phyloP scores from a whole-genome alignment of 2,888 invertebrate genomes.

The Athalia cordata region DNA sequence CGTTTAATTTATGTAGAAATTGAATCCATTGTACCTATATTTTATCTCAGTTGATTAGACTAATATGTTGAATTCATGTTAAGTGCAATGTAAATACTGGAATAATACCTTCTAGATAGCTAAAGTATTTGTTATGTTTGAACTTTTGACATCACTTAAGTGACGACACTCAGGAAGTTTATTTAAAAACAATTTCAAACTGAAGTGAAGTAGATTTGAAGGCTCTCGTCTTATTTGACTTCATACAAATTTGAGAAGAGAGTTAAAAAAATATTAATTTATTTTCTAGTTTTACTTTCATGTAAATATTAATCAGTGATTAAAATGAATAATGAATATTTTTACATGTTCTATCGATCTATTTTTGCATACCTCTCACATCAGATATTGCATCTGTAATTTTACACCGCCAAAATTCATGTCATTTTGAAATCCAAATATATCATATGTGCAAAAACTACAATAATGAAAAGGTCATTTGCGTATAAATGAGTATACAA shows the following conservation, averaged over 20 bases:
- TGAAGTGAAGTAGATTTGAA: not conserved
- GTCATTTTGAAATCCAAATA: too few species aligned
- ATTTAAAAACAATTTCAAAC: not conserved
- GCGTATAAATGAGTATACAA: constrained; percentile 26
- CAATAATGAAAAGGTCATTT: not conserved
- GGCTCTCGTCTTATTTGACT: too few species aligned
- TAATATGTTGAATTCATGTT: constrained; percentile 21
- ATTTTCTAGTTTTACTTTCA: too few species aligned
- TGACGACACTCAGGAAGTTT: too few species aligned
- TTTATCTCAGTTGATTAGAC: constrained; percentile 17
- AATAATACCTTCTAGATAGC: not conserved
- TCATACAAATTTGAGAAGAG: too few species aligned
- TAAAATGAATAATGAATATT: too few species aligned
- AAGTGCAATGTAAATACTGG: constrained; percentile 26
- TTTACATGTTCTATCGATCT: too few species aligned
- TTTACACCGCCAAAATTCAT: too few species aligned
- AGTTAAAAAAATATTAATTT: too few species aligned
- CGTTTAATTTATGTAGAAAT: constrained; percentile 14
- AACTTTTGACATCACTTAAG: not conserved
- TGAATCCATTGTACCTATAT: not conserved
- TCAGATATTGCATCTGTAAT: too few species aligned
- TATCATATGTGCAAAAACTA: not conserved
- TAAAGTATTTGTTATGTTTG: not conserved
- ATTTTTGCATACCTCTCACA: too few species aligned
- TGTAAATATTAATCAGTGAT: too few species aligned